Evolutionary conservation across 2,797 vertebrate species (phyloP), one percentile per base, ranked within the genome.

Genomic region (Sebastes oblongus): DNA sequence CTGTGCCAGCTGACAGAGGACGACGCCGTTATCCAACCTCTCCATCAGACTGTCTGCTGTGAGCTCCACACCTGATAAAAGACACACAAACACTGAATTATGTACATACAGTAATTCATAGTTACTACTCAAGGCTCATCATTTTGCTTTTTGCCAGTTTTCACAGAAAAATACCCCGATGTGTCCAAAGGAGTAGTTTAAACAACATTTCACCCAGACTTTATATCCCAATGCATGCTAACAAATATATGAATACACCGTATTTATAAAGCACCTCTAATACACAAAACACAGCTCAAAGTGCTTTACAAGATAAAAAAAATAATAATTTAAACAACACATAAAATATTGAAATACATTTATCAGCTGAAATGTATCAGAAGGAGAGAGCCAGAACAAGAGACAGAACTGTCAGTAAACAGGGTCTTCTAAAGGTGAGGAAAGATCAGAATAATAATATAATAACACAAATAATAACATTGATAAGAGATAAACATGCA

Each of bases 1-100:
- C 81, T 97, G 97, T 66, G 97, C 98, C 84, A 99, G 94, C 74
- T 97, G 96, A 93, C 98, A 99, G 74, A 99, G 97, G 85, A 99
- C 91, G 55, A 96, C 96, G 10, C 98, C 98, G n/a, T 97, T 99
- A 93, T 99, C 98, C 95, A 99, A 62, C 83, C 94, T 96, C 69
- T 98, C 97, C 96, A 99, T 97, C 89, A 99, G 96, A 42, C 92
- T 96, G 79, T 98, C 97, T 58, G 96, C 97, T 34, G 96, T 97
- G 88, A 99, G 96, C 85, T 96, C 96, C 89, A 95, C 95, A 83
- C 96, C 98, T 99, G 90, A 72, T 93, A 70, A 65, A 4, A 71
- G 75, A 80, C 30, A 68, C 64, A 81, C 52, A 79, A 34, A 77
- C 62, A 78, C 6, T 6, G 14, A 62, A 30, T 62, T 11, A 39